Evolutionary conservation across 1,140 invertebrate genomes (phyloP).

Genomic region (Papilio dardanus): DNA sequence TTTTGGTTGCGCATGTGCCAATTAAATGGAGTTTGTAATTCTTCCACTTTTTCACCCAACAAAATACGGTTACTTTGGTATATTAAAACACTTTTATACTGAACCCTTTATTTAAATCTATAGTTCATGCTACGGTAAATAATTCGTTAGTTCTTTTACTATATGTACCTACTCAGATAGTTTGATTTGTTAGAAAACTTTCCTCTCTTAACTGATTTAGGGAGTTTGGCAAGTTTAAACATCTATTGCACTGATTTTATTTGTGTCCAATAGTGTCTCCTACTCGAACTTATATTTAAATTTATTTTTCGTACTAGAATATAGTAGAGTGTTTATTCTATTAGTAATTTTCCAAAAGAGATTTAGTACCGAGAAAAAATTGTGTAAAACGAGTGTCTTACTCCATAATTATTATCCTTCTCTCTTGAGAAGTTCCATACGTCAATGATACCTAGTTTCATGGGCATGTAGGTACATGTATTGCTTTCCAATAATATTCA

Average conservation of each 20-base stretch:
- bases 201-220: slow-evolving; percentile 57
- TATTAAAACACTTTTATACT: neutral
- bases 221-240: slow-evolving; percentile 37
- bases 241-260: slow-evolving; percentile 23
- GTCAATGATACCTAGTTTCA: no score
- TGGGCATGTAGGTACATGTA: neutral
- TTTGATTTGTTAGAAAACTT: slow-evolving; percentile 65
- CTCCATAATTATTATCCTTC: neutral
- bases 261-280: neutral
- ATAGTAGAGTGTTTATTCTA: neutral
- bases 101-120: neutral
- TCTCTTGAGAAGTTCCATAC: no score
- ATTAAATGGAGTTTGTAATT: no score
- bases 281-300: neutral
- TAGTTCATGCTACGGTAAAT: neutral
- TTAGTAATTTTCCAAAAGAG: neutral
- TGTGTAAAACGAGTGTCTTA: neutral
- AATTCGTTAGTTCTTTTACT: slow-evolving; percentile 7
- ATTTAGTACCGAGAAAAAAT: neutral
- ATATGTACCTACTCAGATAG: slow-evolving; percentile 38
- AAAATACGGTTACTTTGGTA: neutral
- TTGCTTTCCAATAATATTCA: slow-evolving; percentile 24
- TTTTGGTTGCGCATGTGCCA: no score
- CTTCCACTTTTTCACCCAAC: neutral
- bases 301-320: neutral